Percentiles rank a stretch among this genome's conserved stretches.
phyloP scores from a whole-genome alignment of 2,888 invertebrate genomes.

The Thymelicus acteon region DNA sequence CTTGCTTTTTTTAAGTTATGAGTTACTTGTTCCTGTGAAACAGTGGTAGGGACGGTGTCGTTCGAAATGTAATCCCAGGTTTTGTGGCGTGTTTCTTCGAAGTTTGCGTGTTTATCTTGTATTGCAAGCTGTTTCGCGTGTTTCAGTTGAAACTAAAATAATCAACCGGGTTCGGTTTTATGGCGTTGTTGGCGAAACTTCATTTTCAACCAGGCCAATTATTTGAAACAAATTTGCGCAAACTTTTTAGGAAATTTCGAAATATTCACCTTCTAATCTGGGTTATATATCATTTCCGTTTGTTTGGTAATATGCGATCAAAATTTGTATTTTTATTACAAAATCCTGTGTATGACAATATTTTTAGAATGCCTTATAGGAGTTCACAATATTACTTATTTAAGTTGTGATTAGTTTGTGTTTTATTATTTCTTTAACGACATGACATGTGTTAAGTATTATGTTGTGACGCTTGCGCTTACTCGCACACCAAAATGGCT shows the following conservation, averaged over 20 bases:
- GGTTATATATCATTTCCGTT: neutral
- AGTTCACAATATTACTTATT: too few relatives aligned
- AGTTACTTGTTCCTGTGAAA: constrained; percentile 58
- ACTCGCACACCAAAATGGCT: too few relatives aligned
- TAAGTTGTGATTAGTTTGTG: too few relatives aligned
- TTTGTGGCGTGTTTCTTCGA: constrained; percentile 73
- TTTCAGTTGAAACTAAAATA: constrained; percentile 69
- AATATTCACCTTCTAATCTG: neutral
- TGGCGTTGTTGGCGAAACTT: constrained; percentile 37
- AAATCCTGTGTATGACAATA: too few relatives aligned
- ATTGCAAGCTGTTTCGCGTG: constrained; percentile 71
- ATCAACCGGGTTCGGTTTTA: constrained; percentile 63
- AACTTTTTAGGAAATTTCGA: constrained; percentile 15
- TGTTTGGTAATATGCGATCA: neutral
- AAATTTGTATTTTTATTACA: too few relatives aligned
- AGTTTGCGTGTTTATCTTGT: constrained; percentile 75
- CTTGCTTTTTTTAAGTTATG: constrained; percentile 52
- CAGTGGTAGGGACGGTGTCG: constrained; percentile 54
- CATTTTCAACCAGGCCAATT: constrained; percentile 36
- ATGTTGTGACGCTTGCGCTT: too few relatives aligned
- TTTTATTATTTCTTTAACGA: too few relatives aligned
- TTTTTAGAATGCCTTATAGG: too few relatives aligned
- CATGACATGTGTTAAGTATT: too few relatives aligned
- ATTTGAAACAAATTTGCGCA: constrained; percentile 27
- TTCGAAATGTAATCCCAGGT: constrained; percentile 67